phyloP scores from a whole-genome alignment of 1,140 invertebrate genomes.

The Tyrophagus putrescentiae region DNA sequence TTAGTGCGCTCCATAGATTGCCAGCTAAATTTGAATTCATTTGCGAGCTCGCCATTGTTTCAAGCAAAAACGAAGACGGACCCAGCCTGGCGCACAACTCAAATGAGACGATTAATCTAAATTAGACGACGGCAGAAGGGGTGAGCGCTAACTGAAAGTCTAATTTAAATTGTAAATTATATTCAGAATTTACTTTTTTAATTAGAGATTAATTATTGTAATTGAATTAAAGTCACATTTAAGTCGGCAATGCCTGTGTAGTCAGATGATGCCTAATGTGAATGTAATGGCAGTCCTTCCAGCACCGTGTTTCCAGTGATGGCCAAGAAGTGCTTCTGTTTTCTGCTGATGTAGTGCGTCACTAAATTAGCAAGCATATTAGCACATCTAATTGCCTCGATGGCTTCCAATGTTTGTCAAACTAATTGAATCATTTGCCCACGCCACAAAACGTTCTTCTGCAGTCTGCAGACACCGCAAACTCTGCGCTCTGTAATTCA shows the following conservation, averaged over 20 bases:
- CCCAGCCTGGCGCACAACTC: too few relatives aligned
- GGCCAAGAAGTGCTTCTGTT: too few relatives aligned
- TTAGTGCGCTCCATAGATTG: background rate
- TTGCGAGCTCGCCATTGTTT: background rate
- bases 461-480: too few relatives aligned
- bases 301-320: too few relatives aligned
- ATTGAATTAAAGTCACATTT: slow-evolving; percentile 7
- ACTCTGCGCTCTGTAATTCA: too few relatives aligned
- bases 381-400: slow-evolving; percentile 1
- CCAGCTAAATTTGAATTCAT: too few relatives aligned
- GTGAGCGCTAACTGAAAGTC: background rate
- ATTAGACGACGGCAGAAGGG: background rate
- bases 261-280: too few relatives aligned
- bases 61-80: too few relatives aligned
- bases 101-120: slow-evolving; percentile 2
- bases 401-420: slow-evolving; percentile 3
- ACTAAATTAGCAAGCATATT: slow-evolving; percentile 6
- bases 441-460: too few relatives aligned
- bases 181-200: slow-evolving; percentile 1
- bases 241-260: background rate
- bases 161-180: slow-evolving; percentile 12
- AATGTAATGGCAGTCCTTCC: too few relatives aligned
- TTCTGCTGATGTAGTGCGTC: too few relatives aligned
- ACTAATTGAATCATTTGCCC: slow-evolving; percentile 14
- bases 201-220: slow-evolving; percentile 6